phyloP scores from a whole-genome alignment of 2,888 invertebrate genomes.

The Chymomyza caudatula region DNA sequence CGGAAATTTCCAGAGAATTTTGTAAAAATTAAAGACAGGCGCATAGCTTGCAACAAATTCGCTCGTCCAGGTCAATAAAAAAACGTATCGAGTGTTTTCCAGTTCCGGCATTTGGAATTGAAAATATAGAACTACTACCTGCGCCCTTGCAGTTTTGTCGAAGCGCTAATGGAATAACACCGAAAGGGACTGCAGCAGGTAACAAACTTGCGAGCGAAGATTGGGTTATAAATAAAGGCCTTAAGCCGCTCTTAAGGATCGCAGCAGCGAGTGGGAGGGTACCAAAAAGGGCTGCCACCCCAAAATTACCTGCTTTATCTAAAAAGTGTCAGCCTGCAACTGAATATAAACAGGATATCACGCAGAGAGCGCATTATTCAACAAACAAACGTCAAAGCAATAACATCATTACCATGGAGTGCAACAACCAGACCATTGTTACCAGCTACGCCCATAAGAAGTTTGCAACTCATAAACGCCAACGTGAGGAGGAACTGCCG shows the following conservation, averaged over 20 bases:
- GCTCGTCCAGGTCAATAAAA: conserved; percentile 58
- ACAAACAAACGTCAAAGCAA: conserved; percentile 35
- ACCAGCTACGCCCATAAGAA: conserved; percentile 51
- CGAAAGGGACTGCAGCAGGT: conserved; percentile 29
- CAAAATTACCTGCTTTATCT: background rate
- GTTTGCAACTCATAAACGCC: conserved; percentile 38
- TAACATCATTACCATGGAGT: conserved; percentile 36
- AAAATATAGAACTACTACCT: no score
- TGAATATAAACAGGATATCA: conserved; percentile 56
- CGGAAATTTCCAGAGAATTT: conserved; percentile 12
- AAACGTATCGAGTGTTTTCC: conserved; percentile 27
- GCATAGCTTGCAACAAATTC: conserved; percentile 42
- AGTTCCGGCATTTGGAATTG: conserved; percentile 49
- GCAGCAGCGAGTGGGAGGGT: conserved; percentile 7
- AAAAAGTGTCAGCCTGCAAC: background rate
- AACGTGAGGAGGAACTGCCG: conserved; percentile 36
- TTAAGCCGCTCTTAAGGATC: background rate
- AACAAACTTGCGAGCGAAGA: conserved; percentile 33
- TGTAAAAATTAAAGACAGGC: conserved; percentile 28
- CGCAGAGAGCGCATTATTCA: conserved; percentile 37
- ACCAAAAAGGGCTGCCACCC: background rate
- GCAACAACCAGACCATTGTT: conserved; percentile 1
- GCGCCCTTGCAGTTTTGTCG: background rate
- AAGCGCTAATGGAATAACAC: conserved; percentile 4
- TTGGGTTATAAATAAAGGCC: conserved; percentile 43